A percentile compares a stretch with the other conserved stretches of the same genome.
Evolutionary conservation across 2,888 invertebrate genomes (phyloP).

Genomic region (Sinhomidia bicolor): DNA sequence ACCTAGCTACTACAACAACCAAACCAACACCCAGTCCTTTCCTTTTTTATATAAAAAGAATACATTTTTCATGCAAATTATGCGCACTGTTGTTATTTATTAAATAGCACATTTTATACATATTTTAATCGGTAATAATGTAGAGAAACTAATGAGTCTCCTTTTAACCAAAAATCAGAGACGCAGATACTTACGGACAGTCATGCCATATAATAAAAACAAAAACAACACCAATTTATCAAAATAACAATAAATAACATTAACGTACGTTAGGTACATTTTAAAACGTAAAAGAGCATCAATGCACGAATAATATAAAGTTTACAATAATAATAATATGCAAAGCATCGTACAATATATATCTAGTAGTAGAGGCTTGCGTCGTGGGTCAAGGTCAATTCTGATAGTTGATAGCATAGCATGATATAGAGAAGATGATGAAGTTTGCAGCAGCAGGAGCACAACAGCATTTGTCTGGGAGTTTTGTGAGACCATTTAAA

Average conservation of each 20-base stretch:
- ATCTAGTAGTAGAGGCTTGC: too few relatives aligned
- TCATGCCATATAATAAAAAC: neutral
- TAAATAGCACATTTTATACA: neutral
- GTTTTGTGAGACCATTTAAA: too few relatives aligned
- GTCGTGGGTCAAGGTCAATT: constrained; percentile 56
- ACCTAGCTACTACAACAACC: neutral
- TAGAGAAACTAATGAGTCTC: neutral
- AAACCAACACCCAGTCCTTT: neutral
- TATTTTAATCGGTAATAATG: neutral
- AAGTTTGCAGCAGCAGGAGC: neutral
- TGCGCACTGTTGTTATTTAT: neutral
- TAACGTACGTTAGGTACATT: too few relatives aligned
- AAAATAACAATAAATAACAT: too few relatives aligned
- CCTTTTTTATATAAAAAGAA: neutral
- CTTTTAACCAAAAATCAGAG: neutral
- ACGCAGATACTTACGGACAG: neutral
- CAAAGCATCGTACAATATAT: constrained; percentile 23
- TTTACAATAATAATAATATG: too few relatives aligned
- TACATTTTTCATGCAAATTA: neutral
- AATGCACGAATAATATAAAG: too few relatives aligned
- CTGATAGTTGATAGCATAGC: neutral
- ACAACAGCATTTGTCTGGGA: too few relatives aligned
- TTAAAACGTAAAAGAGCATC: neutral
- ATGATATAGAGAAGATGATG: neutral
- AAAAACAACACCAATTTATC: too few relatives aligned